Evolutionary conservation across 2,797 vertebrate species (phyloP), one percentile per base, ranked within the genome.

Genomic region (Scomberomorus guttatus): DNA sequence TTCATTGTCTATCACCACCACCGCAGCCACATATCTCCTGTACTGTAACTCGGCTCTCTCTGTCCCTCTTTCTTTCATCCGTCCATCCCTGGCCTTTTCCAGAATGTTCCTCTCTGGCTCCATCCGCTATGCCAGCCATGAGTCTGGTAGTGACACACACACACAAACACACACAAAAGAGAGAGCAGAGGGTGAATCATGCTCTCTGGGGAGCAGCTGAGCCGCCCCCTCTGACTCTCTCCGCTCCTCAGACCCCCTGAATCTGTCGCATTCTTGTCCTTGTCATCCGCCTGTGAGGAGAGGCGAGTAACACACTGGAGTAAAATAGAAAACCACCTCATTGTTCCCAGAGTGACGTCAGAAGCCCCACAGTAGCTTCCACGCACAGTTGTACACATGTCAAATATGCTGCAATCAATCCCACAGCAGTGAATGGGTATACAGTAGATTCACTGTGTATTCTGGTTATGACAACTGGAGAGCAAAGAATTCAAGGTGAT

Each of bases 281-380:
- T 79, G 87, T 90, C 84, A 65, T 81, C 72, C 29, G 27, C 39
- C 72, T 39, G 27, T 62, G 74, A 55, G 64, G 34, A 13, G 34
- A 13, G 59, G 60, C 60, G 65, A 55, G 50, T 32, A 62, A 75
- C 73, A 2, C 68, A 34, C 54, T 32, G 74, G 63, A 75, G 67
- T 86, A 88, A 93, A 91, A 90, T 20, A 79, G 87, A 92, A 75
- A 88, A 81, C 60, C 79, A 89, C 70, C 85, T 93, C 85, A 92
- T 72, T 76, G 79, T 54, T 90, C 58, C 46, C 63, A 63, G 66
- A 37, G 72, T 87, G 87, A 93, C 66, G 77, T 91, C 89, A 89
- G 79, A 20, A 6, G 10, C 51, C 77, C 77, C 67, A 74, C 67
- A 81, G 83, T 72, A 81, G 76, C 72, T 65, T 72, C 72, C 46